These are phyloP conservation scores for Bombus consobrinus DNA, from an alignment of 1,140 invertebrate species.

Conservation along the genomic window DNA sequence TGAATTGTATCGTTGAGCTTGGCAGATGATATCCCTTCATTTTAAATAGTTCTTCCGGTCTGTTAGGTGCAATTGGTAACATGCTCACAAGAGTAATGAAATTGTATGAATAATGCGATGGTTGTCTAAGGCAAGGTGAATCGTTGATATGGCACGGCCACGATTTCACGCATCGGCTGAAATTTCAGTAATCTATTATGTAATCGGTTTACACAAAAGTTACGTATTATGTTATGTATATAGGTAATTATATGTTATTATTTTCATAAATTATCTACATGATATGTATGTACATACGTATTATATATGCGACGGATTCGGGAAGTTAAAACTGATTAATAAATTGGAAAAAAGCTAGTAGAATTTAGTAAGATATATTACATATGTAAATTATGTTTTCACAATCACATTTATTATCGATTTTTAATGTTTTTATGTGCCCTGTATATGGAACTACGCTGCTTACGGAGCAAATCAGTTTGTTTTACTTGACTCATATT, in stretches of 20 bases:
- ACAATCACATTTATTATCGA: too few relatives aligned
- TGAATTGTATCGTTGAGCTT: slow-evolving; percentile 88
- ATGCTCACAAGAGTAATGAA: slow-evolving; percentile 95
- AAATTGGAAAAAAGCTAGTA: too few relatives aligned
- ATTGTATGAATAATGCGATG: slow-evolving; percentile 94
- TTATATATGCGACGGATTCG: too few relatives aligned
- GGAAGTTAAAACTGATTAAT: too few relatives aligned
- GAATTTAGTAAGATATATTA: too few relatives aligned
- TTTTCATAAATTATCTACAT: neutral
- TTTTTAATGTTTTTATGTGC: too few relatives aligned
- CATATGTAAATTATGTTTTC: neutral
- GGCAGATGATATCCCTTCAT: slow-evolving; percentile 90
- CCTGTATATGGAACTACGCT: too few relatives aligned
- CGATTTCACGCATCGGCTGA: slow-evolving; percentile 90
- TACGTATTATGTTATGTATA: neutral
- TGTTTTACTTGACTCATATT: neutral
- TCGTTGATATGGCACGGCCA: slow-evolving; percentile 88
- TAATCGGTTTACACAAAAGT: neutral
- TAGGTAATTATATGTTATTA: neutral
- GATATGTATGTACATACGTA: too few relatives aligned
- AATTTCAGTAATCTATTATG: slow-evolving; percentile 72
- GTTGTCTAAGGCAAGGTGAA: slow-evolving; percentile 88
- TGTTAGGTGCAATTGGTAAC: slow-evolving; percentile 87
- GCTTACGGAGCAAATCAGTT: neutral
- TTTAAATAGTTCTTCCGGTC: slow-evolving; percentile 91